phyloP scores from a whole-genome alignment of 2,888 invertebrate genomes.

The Seira ritae region DNA sequence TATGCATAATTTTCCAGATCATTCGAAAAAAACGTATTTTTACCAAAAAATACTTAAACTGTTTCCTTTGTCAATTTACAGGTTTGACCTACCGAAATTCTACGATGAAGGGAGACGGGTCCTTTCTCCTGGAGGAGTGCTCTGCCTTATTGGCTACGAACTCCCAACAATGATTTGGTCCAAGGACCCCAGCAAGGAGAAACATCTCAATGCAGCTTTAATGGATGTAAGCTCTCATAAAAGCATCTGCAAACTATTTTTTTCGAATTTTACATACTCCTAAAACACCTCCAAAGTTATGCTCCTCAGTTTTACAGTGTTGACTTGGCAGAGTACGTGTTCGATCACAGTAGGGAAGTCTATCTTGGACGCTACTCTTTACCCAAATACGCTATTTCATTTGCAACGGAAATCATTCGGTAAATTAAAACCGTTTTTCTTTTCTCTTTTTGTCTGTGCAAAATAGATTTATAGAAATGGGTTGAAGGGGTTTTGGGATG shows the following conservation, averaged over 20 bases:
- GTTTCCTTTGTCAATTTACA: slow-evolving; percentile 10
- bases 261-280: too few relatives aligned
- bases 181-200: slow-evolving; percentile 54
- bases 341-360: slow-evolving; percentile 72
- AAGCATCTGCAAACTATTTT: too few relatives aligned
- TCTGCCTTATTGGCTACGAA: slow-evolving; percentile 60
- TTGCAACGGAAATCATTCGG: slow-evolving; percentile 56
- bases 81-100: slow-evolving; percentile 76
- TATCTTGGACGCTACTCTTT: slow-evolving; percentile 73
- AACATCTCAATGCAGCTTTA: slow-evolving; percentile 43
- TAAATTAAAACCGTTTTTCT: slow-evolving; percentile 29
- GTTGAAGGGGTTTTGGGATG: slow-evolving; percentile 68
- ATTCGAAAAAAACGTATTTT: too few relatives aligned
- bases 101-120: slow-evolving; percentile 75
- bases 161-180: slow-evolving; percentile 60
- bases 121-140: slow-evolving; percentile 54
- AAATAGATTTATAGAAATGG: slow-evolving; percentile 63
- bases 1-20: neutral
- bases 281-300: neutral
- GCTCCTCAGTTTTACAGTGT: slow-evolving; percentile 71
- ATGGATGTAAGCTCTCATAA: slow-evolving; percentile 53
- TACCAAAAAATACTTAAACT: neutral
- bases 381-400: slow-evolving; percentile 46
- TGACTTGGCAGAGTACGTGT: slow-evolving; percentile 71
- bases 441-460: slow-evolving; percentile 5